These are phyloP conservation scores for Acromyrmex echinatior DNA, from an alignment of 1,140 invertebrate genomes.

Conservation along the genomic window DNA sequence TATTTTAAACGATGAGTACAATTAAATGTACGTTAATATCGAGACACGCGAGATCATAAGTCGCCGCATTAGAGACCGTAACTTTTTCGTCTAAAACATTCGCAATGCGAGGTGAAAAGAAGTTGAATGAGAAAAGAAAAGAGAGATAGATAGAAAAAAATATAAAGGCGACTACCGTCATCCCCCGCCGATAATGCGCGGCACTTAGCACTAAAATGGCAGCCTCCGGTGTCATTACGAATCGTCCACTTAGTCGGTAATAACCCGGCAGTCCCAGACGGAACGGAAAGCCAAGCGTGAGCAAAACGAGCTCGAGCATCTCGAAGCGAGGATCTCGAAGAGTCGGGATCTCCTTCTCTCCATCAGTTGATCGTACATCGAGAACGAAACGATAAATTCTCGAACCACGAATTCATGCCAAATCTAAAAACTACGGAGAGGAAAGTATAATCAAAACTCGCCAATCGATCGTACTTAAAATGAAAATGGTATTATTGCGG, in stretches of 20 bases:
- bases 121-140: background rate
- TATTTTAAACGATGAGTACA: background rate
- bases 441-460: background rate
- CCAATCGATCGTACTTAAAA: background rate
- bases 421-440: background rate
- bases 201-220: conserved; percentile 80
- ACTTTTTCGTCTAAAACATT: conserved; percentile 30
- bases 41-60: conserved; percentile 8
- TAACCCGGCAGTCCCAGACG: conserved; percentile 75
- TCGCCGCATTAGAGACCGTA: background rate
- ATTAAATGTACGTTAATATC: background rate
- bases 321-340: conserved; percentile 65
- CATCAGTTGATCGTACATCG: conserved; percentile 50
- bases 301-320: conserved; percentile 52
- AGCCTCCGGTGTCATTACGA: conserved; percentile 80
- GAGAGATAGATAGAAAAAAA: conserved; percentile 7
- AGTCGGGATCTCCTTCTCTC: conserved; percentile 21
- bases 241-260: conserved; percentile 79
- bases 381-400: conserved; percentile 34
- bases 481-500: background rate
- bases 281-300: conserved; percentile 75
- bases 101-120: background rate
- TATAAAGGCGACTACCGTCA: conserved; percentile 68
- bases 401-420: background rate
- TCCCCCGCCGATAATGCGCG: conserved; percentile 78